These are phyloP conservation scores for Aphidoletes aphidimyza DNA, from an alignment of 2,888 invertebrate species.

Conservation along the genomic window DNA sequence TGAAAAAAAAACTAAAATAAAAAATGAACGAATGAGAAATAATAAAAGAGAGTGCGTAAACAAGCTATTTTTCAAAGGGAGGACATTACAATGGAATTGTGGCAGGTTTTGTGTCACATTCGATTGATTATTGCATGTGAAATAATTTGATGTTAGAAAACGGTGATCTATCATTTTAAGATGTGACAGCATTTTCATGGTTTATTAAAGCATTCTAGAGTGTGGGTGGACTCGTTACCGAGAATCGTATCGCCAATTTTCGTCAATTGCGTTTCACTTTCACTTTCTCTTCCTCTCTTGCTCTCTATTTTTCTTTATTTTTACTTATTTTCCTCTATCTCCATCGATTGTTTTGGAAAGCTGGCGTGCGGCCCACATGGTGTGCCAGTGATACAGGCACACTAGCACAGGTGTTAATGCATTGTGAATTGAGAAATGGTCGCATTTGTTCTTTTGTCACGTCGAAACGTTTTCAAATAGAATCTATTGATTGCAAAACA, in stretches of 20 bases:
- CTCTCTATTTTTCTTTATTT: too few relatives aligned
- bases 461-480: background rate
- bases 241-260: background rate
- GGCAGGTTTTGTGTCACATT: background rate
- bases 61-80: background rate
- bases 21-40: background rate
- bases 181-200: conserved; percentile 1
- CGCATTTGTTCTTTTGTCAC: background rate
- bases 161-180: background rate
- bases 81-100: background rate
- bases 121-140: conserved; percentile 18
- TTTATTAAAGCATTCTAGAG: too few relatives aligned
- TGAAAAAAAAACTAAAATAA: background rate
- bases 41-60: background rate
- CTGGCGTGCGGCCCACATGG: too few relatives aligned
- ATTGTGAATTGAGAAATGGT: background rate
- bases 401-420: too few relatives aligned
- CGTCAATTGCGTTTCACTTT: too few relatives aligned
- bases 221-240: too few relatives aligned
- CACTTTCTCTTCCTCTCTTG: too few relatives aligned
- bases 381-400: too few relatives aligned
- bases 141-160: background rate
- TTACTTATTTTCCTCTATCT: too few relatives aligned
- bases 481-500: conserved; percentile 24
- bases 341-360: too few relatives aligned